phyloP scores from a whole-genome alignment of 2,113 vertebrate species.

The Paratilapia polleni region DNA sequence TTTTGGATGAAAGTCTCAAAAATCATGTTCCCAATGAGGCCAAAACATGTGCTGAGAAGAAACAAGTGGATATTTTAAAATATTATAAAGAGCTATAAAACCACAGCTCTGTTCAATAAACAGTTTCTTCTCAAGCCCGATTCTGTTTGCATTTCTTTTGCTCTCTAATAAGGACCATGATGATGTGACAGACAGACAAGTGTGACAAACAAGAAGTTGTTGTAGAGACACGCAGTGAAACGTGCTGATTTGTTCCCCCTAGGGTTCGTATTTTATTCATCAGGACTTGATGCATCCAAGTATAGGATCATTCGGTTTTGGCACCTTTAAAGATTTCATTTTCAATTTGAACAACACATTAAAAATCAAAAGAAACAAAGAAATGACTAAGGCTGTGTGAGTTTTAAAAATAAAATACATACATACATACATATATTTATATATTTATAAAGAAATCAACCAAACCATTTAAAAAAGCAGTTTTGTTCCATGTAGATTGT shows the following conservation, averaged over 20 bases:
- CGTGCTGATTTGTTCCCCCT: conserved; percentile 74
- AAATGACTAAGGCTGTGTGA: conserved; percentile 83
- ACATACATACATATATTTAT: conserved; percentile 74
- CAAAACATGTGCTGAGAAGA: not conserved
- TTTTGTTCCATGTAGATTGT: conserved; percentile 73
- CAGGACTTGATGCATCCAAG: conserved; percentile 84
- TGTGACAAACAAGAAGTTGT: not conserved
- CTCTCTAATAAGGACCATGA: not conserved
- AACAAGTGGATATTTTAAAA: too few species aligned
- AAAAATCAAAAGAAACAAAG: conserved; percentile 73
- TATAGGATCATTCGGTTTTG: conserved; percentile 84
- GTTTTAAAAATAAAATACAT: conserved; percentile 78
- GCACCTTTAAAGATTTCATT: conserved; percentile 85
- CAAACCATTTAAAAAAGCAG: conserved; percentile 74
- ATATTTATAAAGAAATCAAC: conserved; percentile 77
- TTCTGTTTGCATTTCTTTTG: not conserved
- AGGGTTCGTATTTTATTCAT: conserved; percentile 83
- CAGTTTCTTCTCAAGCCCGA: not conserved
- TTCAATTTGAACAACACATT: conserved; percentile 79
- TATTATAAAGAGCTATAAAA: not conserved
- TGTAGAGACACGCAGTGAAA: conserved; percentile 65
- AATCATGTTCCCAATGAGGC: not conserved
- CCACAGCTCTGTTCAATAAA: not conserved
- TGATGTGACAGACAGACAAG: conserved; percentile 7
- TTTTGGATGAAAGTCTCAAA: not conserved